These are phyloP conservation scores for Hyles lineata DNA, from an alignment of 2,888 invertebrate genomes.

Conservation along the genomic window DNA sequence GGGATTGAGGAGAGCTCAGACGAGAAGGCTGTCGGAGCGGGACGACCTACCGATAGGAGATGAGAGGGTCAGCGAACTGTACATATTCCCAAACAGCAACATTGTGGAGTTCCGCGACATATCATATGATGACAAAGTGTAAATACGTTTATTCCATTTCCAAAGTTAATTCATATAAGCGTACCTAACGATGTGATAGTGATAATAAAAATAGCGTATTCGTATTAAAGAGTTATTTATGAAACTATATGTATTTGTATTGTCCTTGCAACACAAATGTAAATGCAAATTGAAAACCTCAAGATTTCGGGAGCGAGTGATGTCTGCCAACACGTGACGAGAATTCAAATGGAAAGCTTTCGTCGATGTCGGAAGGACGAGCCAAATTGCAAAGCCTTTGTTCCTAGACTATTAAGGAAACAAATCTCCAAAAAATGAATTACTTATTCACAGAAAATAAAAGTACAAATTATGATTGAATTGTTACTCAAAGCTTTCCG, in stretches of 20 bases:
- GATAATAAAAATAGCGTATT: conserved; percentile 30
- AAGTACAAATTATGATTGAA: background rate
- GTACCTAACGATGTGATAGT: conserved; percentile 52
- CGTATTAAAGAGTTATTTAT: conserved; percentile 15
- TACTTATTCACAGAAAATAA: background rate
- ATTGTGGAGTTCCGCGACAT: conserved; percentile 79
- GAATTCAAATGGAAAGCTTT: background rate
- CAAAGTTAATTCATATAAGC: conserved; percentile 38
- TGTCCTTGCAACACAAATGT: background rate
- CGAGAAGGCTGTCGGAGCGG: conserved; percentile 48
- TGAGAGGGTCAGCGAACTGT: conserved; percentile 75
- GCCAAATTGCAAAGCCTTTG: background rate
- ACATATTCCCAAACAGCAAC: conserved; percentile 79
- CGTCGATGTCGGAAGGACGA: background rate
- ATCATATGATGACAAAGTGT: conserved; percentile 77
- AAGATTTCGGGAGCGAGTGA: background rate
- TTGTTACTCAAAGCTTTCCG: background rate
- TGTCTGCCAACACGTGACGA: background rate
- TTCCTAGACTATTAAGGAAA: background rate
- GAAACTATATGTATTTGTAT: background rate
- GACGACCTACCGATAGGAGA: conserved; percentile 67
- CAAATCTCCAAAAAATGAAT: background rate
- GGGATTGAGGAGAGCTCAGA: conserved; percentile 54
- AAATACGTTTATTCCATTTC: conserved; percentile 46
- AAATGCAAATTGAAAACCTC: background rate